Percentiles rank a stretch among this genome's conserved stretches.
Evolutionary conservation across 2,888 invertebrate species (phyloP).

Genomic region (Temnothorax ravouxi): DNA sequence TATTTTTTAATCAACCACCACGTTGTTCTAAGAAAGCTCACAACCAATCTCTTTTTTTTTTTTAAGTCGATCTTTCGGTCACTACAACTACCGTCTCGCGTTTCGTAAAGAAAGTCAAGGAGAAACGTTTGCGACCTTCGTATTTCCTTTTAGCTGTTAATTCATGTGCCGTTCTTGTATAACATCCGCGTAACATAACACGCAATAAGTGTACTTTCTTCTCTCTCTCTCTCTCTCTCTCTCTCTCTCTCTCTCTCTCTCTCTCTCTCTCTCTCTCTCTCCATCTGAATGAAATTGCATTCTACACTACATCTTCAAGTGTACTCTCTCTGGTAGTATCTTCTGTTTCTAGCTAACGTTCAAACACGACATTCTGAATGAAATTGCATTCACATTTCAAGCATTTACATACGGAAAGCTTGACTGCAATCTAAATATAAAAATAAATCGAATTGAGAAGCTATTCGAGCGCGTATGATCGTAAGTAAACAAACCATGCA

Average conservation of each 20-base stretch:
- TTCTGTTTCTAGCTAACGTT: not conserved
- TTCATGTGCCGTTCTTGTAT: not conserved
- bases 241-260: no score
- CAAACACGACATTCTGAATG: not conserved
- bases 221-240: not conserved
- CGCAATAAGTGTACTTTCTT: not conserved
- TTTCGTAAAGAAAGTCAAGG: constrained; percentile 64
- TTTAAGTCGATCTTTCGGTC: constrained; percentile 10
- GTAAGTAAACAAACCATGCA: not conserved
- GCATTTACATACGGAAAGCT: not conserved
- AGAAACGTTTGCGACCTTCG: constrained; percentile 56
- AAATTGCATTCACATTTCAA: not conserved
- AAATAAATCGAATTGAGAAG: not conserved
- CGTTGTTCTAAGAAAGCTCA: not conserved
- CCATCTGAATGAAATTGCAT: not conserved
- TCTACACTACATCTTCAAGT: not conserved
- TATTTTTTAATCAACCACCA: not conserved
- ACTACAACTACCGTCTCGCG: constrained; percentile 7
- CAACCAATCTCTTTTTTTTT: not conserved
- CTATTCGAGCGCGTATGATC: not conserved
- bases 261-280: not conserved
- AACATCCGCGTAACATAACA: not conserved
- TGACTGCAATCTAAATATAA: not conserved
- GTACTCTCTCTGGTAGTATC: not conserved
- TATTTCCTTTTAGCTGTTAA: constrained; percentile 30